Evolutionary conservation across 2,797 vertebrate species (phyloP).

Genomic region (Gobionotothen gibberifrons): DNA sequence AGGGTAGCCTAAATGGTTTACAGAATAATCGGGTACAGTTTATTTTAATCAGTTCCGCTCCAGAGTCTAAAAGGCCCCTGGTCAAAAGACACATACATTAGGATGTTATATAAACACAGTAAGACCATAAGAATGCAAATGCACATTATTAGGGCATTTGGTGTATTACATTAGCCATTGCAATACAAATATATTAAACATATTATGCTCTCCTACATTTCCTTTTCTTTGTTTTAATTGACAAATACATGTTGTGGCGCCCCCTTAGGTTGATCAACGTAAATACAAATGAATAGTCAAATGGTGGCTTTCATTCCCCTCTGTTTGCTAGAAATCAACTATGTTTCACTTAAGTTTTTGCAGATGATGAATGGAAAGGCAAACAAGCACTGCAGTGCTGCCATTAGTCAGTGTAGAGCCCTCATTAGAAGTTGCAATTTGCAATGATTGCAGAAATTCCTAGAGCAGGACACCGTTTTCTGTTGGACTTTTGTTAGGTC

Average conservation of each 20-base stretch:
- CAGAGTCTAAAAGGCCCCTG: not conserved
- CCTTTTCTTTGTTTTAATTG: not conserved
- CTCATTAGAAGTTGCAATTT: not conserved
- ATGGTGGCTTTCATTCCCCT: not conserved
- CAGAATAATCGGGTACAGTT: not conserved
- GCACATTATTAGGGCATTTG: not conserved
- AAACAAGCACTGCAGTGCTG: not conserved
- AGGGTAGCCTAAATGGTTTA: constrained; percentile 3
- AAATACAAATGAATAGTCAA: constrained; percentile 2
- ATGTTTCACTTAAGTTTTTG: not conserved
- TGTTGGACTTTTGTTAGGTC: not conserved
- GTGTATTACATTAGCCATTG: not conserved
- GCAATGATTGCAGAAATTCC: not conserved
- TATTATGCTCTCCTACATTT: no score
- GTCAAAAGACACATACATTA: not conserved
- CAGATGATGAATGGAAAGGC: constrained; percentile 18
- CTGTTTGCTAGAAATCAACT: not conserved
- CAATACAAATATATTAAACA: not conserved
- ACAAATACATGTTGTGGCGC: constrained; percentile 15
- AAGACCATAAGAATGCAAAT: not conserved
- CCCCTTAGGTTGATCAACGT: not conserved
- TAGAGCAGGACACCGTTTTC: constrained; percentile 1
- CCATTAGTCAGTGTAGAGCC: not conserved
- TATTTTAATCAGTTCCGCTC: constrained; percentile 4
- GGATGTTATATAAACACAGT: not conserved